phyloP scores from a whole-genome alignment of 2,113 vertebrate genomes.

The Lepisosteus osseus region DNA sequence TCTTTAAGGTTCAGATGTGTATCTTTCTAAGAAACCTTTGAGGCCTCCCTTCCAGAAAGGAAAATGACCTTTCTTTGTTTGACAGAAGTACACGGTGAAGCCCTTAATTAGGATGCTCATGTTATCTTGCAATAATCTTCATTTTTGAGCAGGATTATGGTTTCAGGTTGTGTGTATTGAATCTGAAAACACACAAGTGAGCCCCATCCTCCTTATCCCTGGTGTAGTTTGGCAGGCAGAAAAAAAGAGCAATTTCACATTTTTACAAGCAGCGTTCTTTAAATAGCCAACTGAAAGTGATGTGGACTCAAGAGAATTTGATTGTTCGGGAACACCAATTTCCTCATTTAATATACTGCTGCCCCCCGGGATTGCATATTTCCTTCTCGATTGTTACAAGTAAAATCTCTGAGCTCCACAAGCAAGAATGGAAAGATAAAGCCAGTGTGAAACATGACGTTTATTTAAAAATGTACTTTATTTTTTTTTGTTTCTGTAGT shows the following conservation, averaged over 20 bases:
- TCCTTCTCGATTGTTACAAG: constrained; percentile 19
- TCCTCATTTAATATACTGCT: constrained; percentile 22
- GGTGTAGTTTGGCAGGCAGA: background rate
- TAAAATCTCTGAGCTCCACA: constrained; percentile 9
- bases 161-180: background rate
- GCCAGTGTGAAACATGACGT: background rate
- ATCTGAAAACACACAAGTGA: background rate
- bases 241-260: constrained; percentile 20
- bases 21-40: constrained; percentile 24
- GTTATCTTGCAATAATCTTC: constrained; percentile 15
- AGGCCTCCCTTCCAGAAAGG: constrained; percentile 14
- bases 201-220: background rate
- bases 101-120: constrained; percentile 21
- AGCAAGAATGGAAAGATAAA: background rate
- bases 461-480: background rate
- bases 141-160: constrained; percentile 2
- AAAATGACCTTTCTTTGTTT: constrained; percentile 26
- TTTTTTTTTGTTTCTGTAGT: background rate
- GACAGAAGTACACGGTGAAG: constrained; percentile 27
- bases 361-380: constrained; percentile 2
- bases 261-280: constrained; percentile 14
- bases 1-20: constrained; percentile 26
- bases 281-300: constrained; percentile 23
- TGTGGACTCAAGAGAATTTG: constrained; percentile 18
- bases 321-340: constrained; percentile 25